phyloP scores from a whole-genome alignment of 1,140 invertebrate species.

The Macrobrachium nipponense region DNA sequence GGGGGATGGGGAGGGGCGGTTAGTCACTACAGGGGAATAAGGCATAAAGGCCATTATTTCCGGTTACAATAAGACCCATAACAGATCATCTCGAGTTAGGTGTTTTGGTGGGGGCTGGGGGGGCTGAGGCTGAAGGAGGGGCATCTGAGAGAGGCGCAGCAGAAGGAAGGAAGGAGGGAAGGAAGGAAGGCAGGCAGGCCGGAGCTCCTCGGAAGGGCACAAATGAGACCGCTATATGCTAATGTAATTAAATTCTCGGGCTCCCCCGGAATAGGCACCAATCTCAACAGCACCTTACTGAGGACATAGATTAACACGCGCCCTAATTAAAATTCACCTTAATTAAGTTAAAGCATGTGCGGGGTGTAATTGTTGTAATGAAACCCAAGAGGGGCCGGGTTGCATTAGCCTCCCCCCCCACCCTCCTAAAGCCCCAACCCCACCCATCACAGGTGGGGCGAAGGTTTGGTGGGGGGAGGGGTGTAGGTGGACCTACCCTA shows the following conservation, averaged over 20 bases:
- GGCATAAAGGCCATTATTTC: too few relatives aligned
- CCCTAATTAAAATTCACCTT: slow-evolving; percentile 53
- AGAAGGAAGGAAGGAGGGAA: background rate
- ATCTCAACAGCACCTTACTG: slow-evolving; percentile 50
- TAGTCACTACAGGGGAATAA: too few relatives aligned
- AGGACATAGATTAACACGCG: slow-evolving; percentile 45
- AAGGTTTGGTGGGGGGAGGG: too few relatives aligned
- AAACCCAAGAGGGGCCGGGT: slow-evolving; percentile 9
- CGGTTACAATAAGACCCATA: too few relatives aligned
- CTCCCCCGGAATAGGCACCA: slow-evolving; percentile 34
- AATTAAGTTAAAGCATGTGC: slow-evolving; percentile 47
- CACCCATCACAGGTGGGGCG: too few relatives aligned
- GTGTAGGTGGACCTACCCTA: too few relatives aligned
- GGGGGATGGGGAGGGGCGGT: too few relatives aligned
- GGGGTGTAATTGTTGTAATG: slow-evolving; percentile 58
- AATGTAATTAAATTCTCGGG: slow-evolving; percentile 53
- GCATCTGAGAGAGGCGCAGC: background rate
- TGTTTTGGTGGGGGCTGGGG: too few relatives aligned
- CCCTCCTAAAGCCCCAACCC: too few relatives aligned
- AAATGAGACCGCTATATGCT: slow-evolving; percentile 43
- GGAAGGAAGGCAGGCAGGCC: background rate
- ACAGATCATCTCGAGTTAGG: too few relatives aligned
- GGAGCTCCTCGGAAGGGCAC: slow-evolving; percentile 1
- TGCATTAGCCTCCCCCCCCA: too few relatives aligned
- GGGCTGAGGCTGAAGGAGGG: background rate